Evolutionary conservation across 2,888 invertebrate genomes (phyloP).

Genomic region (Epistrophe grossulariae): DNA sequence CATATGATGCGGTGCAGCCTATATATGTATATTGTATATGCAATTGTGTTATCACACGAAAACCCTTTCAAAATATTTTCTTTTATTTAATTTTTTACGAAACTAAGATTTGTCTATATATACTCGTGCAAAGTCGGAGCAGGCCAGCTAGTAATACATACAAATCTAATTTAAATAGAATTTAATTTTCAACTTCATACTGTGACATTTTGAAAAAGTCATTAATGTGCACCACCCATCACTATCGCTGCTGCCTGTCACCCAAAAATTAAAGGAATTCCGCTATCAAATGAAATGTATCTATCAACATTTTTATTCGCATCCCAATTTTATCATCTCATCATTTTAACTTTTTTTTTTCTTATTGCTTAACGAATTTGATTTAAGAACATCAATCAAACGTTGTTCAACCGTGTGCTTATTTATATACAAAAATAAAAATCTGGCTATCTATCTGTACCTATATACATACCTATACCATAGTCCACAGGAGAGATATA

Average conservation of each 20-base stretch:
- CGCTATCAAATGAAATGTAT: not conserved
- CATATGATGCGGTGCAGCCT: too few species aligned
- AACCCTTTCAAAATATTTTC: too few species aligned
- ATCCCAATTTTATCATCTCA: not conserved
- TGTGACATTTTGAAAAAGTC: too few species aligned
- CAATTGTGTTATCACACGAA: too few species aligned
- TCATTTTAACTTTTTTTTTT: not conserved
- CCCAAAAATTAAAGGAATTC: not conserved
- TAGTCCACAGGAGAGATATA: not conserved
- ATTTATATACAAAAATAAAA: not conserved
- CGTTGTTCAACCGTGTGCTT: not conserved
- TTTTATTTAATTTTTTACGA: too few species aligned
- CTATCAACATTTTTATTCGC: not conserved
- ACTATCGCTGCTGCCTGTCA: not conserved
- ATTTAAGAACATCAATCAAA: conserved; percentile 16
- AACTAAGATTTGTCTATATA: too few species aligned
- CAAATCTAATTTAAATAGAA: too few species aligned
- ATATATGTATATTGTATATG: too few species aligned
- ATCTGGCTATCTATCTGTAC: not conserved
- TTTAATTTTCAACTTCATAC: too few species aligned
- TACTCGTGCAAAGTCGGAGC: too few species aligned
- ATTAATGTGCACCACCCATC: too few species aligned
- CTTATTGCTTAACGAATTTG: not conserved
- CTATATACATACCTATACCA: not conserved
- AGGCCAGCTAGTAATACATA: too few species aligned